Evolutionary conservation across 2,797 vertebrate genomes (phyloP).

Genomic region (Anableps anableps): DNA sequence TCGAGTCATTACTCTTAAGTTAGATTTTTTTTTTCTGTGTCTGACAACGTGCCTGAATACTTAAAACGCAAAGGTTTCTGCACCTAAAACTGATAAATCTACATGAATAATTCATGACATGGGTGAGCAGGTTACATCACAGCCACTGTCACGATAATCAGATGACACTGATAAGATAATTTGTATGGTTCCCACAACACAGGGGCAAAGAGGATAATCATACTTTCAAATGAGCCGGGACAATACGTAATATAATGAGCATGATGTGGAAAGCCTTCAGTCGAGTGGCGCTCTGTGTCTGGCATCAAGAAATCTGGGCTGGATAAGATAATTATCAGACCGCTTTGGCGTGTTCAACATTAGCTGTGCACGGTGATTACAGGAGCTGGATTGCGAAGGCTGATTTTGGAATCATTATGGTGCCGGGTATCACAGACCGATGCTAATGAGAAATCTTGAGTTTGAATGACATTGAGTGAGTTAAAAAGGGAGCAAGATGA

Average conservation of each 20-base stretch:
- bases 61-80: conserved; percentile 49
- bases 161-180: conserved; percentile 71
- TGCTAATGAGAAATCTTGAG: conserved; percentile 69
- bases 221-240: conserved; percentile 72
- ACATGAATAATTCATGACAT: conserved; percentile 79
- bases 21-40: conserved; percentile 7
- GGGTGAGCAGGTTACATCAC: conserved; percentile 58
- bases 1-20: conserved; percentile 23
- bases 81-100: conserved; percentile 68
- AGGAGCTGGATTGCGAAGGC: conserved; percentile 69
- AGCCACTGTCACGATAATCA: conserved; percentile 72
- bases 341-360: conserved; percentile 69
- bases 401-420: conserved; percentile 73
- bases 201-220: conserved; percentile 72
- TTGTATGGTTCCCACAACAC: conserved; percentile 69
- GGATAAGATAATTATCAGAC: conserved; percentile 81
- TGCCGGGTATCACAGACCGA: conserved; percentile 63
- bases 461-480: conserved; percentile 53
- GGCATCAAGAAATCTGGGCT: conserved; percentile 67
- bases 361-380: conserved; percentile 77
- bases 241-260: conserved; percentile 74
- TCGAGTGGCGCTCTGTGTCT: conserved; percentile 53
- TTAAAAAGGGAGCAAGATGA: conserved; percentile 48
- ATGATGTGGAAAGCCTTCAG: conserved; percentile 63
- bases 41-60: conserved; percentile 30